phyloP scores from a whole-genome alignment of 2,888 invertebrate genomes.

The Dryococelus australis region DNA sequence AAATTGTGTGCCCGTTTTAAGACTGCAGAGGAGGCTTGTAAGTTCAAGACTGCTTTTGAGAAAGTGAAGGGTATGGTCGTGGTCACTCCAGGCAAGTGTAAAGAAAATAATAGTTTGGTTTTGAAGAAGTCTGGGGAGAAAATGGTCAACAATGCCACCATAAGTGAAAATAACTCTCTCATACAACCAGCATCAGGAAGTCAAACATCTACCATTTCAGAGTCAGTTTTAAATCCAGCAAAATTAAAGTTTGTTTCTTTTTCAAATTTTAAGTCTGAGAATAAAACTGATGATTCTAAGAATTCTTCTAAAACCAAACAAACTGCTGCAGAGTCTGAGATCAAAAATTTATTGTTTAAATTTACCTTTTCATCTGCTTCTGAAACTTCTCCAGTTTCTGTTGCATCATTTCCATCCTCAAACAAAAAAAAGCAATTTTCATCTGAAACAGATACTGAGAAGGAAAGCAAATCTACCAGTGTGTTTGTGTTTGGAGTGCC shows the following conservation, averaged over 20 bases:
- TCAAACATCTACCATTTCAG: background rate
- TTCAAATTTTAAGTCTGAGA: slow-evolving; percentile 65
- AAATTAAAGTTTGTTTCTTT: slow-evolving; percentile 69
- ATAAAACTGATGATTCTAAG: slow-evolving; percentile 49
- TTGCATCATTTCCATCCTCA: background rate
- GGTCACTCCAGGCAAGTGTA: background rate
- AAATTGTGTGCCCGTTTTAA: slow-evolving; percentile 86
- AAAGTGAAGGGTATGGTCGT: slow-evolving; percentile 58
- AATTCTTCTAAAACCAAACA: slow-evolving; percentile 48
- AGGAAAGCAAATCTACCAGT: background rate
- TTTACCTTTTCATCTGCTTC: slow-evolving; percentile 50
- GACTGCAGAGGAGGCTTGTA: slow-evolving; percentile 73
- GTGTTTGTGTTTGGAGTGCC: background rate
- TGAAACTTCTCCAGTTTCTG: background rate
- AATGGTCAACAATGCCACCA: background rate
- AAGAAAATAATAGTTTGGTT: background rate
- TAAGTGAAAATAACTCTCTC: background rate
- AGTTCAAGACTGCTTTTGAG: slow-evolving; percentile 78
- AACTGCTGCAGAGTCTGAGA: slow-evolving; percentile 53
- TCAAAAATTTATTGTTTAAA: slow-evolving; percentile 68
- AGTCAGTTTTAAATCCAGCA: slow-evolving; percentile 30
- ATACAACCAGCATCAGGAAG: background rate
- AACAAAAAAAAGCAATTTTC: background rate
- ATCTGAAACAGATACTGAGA: background rate
- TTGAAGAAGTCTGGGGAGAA: background rate